These are phyloP conservation scores for Drosophila recens DNA, from an alignment of 2,888 invertebrate species.

Conservation along the genomic window DNA sequence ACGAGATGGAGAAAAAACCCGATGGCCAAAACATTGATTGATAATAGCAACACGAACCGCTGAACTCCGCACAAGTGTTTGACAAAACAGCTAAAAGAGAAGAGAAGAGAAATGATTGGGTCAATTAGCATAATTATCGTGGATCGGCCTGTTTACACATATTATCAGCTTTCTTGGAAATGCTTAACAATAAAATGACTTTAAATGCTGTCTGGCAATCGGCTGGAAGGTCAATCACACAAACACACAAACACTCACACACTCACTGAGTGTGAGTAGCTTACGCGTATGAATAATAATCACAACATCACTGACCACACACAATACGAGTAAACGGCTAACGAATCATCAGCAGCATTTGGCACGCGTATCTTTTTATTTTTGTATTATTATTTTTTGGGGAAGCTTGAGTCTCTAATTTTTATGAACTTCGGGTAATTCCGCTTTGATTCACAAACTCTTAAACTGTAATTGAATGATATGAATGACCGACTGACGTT, in stretches of 20 bases:
- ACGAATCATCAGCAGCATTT: constrained; percentile 25
- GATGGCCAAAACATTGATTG: constrained; percentile 67
- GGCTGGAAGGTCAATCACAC: constrained; percentile 68
- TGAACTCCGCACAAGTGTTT: constrained; percentile 55
- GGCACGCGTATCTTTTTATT: constrained; percentile 42
- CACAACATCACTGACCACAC: constrained; percentile 63
- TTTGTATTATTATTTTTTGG: neutral
- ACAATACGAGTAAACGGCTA: constrained; percentile 41
- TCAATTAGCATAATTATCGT: constrained; percentile 73
- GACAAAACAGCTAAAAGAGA: constrained; percentile 39
- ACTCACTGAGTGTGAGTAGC: constrained; percentile 10
- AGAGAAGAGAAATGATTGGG: constrained; percentile 41
- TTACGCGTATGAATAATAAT: constrained; percentile 27
- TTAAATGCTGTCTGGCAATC: constrained; percentile 50
- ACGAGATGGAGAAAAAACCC: constrained; percentile 59
- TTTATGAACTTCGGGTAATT: constrained; percentile 78
- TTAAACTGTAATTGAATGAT: constrained; percentile 35
- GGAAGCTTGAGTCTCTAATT: constrained; percentile 55
- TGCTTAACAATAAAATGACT: constrained; percentile 76
- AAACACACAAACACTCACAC: constrained; percentile 17
- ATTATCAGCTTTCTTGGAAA: constrained; percentile 77
- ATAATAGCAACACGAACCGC: constrained; percentile 55
- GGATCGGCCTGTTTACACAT: constrained; percentile 45
- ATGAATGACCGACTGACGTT: constrained; percentile 44
- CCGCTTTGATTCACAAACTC: constrained; percentile 57